These are phyloP conservation scores for Macrosoma leucophasiata DNA, from an alignment of 2,888 invertebrate species.

Conservation along the genomic window DNA sequence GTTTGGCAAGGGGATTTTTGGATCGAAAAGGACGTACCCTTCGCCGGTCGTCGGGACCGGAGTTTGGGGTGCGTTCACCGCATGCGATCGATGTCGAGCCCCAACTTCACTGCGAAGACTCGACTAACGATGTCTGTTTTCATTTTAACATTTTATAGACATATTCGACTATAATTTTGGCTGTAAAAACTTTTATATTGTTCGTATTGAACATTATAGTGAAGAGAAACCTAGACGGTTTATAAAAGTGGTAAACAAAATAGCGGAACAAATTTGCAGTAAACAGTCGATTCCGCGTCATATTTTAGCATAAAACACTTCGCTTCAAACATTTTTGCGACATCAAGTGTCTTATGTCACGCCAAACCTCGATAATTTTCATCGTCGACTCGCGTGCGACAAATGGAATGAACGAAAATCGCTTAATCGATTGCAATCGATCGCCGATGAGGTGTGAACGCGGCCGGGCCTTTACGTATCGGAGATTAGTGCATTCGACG, in stretches of 20 bases:
- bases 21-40: constrained; percentile 21
- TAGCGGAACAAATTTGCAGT: too few relatives aligned
- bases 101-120: constrained; percentile 48
- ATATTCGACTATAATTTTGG: too few relatives aligned
- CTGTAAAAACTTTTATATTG: too few relatives aligned
- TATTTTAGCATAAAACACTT: too few relatives aligned
- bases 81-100: constrained; percentile 61
- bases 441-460: constrained; percentile 40
- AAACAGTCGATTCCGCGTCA: too few relatives aligned
- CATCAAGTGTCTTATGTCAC: constrained; percentile 49
- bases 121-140: constrained; percentile 40
- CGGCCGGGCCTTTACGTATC: constrained; percentile 38
- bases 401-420: constrained; percentile 37
- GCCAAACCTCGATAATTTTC: constrained; percentile 37
- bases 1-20: constrained; percentile 44
- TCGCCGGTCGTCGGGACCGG: constrained; percentile 34
- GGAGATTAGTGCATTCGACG: constrained; percentile 39
- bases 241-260: too few relatives aligned
- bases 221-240: too few relatives aligned
- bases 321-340: too few relatives aligned
- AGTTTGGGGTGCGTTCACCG: constrained; percentile 67
- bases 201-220: too few relatives aligned
- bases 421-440: constrained; percentile 37
- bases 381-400: constrained; percentile 37
- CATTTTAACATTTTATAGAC: constrained; percentile 13